Conservation (phyloP, 2,888 invertebrate species). For the Trachelus iudaicus region DNA sequence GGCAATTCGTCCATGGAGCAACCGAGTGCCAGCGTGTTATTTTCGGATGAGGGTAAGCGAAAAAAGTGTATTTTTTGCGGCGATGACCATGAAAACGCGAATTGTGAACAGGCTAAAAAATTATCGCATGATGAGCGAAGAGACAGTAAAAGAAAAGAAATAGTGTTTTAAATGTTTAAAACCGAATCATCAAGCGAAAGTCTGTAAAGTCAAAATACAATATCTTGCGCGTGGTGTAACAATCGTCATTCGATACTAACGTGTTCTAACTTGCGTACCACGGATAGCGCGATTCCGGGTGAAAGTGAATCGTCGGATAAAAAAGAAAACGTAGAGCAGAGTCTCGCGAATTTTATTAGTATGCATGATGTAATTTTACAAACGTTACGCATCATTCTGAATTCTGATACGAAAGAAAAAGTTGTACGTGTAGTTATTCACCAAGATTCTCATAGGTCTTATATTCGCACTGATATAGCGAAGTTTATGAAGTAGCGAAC, state of each 20-base stretch:
- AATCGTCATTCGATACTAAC: conserved; percentile 34
- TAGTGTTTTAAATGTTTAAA: conserved; percentile 41
- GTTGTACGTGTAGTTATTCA: conserved; percentile 28
- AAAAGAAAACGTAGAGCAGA: conserved; percentile 15
- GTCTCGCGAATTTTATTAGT: conserved; percentile 4
- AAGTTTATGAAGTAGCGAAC: conserved; percentile 18
- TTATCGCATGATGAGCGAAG: conserved; percentile 25
- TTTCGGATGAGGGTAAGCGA: conserved; percentile 21
- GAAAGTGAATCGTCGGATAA: conserved; percentile 14
- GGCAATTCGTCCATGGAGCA: conserved; percentile 8
- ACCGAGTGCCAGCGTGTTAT: conserved; percentile 28
- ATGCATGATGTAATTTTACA: conserved; percentile 11
- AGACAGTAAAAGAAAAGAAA: conserved; percentile 21
- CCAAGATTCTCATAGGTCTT: conserved; percentile 32
- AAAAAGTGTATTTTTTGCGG: conserved; percentile 41
- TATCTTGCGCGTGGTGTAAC: conserved; percentile 38
- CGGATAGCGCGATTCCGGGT: conserved; percentile 19
- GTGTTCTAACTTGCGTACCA: conserved; percentile 30
- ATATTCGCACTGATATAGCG: conserved; percentile 24
- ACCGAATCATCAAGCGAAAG: conserved; percentile 30
- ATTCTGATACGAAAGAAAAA: conserved; percentile 6
- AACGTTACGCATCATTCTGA: conserved; percentile 18
- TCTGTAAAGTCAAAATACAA: conserved; percentile 30
- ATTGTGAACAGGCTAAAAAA: conserved; percentile 30
- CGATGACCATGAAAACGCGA: conserved; percentile 28